These are phyloP conservation scores for Spongilla lacustris DNA, from an alignment of 37 sponge, comb jelly and placozoan genomes.

Conservation along the genomic window DNA sequence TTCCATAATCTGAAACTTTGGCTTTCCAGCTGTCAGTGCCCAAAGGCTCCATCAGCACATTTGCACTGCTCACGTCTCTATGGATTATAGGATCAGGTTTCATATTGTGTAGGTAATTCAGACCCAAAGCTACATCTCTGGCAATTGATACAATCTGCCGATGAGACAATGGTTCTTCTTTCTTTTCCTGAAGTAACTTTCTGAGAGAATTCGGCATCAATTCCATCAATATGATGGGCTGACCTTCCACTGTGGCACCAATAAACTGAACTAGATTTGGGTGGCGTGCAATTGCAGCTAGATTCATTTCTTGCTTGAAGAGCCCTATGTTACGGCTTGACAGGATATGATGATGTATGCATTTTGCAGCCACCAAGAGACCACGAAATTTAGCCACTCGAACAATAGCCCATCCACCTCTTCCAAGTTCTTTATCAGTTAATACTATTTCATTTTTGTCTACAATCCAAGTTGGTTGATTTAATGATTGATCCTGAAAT, in stretches of 20 bases:
- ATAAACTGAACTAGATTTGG: conserved; percentile 76
- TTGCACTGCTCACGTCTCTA: conserved; percentile 74
- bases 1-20: conserved; percentile 77
- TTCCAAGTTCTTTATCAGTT: conserved; percentile 43
- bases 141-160: conserved; percentile 20
- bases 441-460: conserved; percentile 42
- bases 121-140: conserved; percentile 48
- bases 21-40: conserved; percentile 39
- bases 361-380: conserved; percentile 68
- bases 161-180: neutral
- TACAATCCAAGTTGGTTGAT: conserved; percentile 40
- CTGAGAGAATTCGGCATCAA: conserved; percentile 59
- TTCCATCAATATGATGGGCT: conserved; percentile 53
- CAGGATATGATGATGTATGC: conserved; percentile 45
- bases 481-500: neutral
- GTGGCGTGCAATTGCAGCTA: conserved; percentile 66
- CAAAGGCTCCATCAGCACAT: conserved; percentile 50
- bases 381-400: conserved; percentile 68
- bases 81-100: conserved; percentile 70
- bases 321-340: conserved; percentile 34
- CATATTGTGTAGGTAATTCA: conserved; percentile 69
- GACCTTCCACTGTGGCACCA: conserved; percentile 46
- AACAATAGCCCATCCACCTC: conserved; percentile 69
- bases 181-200: conserved; percentile 2
- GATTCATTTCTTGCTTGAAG: conserved; percentile 72